A percentile compares a stretch with the other conserved stretches of the same genome.
Evolutionary conservation across 2,797 vertebrate genomes (phyloP).

Genomic region (Bradypus variegatus): DNA sequence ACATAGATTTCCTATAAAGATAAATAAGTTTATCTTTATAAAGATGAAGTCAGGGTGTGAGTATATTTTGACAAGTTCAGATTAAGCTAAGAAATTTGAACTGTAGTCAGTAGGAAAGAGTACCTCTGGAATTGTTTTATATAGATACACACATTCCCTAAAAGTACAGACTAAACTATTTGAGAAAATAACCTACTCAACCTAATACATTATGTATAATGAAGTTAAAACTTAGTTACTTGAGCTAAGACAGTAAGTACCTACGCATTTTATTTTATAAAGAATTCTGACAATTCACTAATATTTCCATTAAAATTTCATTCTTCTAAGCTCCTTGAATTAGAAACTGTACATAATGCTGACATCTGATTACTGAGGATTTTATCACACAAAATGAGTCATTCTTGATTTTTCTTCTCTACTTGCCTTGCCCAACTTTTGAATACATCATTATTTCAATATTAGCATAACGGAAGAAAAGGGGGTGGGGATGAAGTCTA

Average conservation of each 20-base stretch:
- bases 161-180: slow-evolving; percentile 18
- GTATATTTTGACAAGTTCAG: background rate
- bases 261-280: background rate
- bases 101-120: background rate
- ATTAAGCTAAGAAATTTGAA: slow-evolving; percentile 15
- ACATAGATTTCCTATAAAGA: background rate
- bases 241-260: background rate
- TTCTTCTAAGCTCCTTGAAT: slow-evolving; percentile 32
- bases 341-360: slow-evolving; percentile 22
- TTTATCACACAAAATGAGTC: slow-evolving; percentile 26
- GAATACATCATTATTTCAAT: slow-evolving; percentile 31
- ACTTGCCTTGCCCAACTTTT: background rate
- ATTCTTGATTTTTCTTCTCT: slow-evolving; percentile 26
- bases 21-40: background rate
- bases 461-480: background rate
- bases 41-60: background rate
- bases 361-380: slow-evolving; percentile 25
- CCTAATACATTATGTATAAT: slow-evolving; percentile 24
- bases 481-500: background rate
- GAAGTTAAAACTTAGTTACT: slow-evolving; percentile 42
- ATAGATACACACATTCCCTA: background rate
- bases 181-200: background rate
- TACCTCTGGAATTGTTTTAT: background rate
- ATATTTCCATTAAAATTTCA: slow-evolving; percentile 30
- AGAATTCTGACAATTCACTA: slow-evolving; percentile 21